A percentile compares a stretch with the other conserved stretches of the same genome.
Conservation (phyloP, 2,113 vertebrate species). For the Solea solea region DNA sequence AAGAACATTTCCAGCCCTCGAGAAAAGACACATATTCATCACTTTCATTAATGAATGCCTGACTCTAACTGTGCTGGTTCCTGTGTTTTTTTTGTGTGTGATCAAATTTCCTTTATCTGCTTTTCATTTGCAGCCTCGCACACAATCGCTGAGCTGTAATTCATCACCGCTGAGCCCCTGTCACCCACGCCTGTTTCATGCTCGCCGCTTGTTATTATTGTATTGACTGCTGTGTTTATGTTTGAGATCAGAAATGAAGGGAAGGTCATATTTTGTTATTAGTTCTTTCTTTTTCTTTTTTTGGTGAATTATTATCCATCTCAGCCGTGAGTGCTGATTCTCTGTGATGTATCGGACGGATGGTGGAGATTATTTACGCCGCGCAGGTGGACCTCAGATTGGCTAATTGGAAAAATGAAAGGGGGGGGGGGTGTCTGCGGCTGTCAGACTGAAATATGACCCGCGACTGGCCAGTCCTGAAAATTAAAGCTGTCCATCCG, state of each 20-base stretch:
- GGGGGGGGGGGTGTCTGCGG: slow-evolving; percentile 17
- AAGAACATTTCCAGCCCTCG: too few relatives aligned
- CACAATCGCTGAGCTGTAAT: background rate
- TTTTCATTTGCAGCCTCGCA: background rate
- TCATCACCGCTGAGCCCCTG: background rate
- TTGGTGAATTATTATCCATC: slow-evolving; percentile 35
- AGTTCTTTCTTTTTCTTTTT: background rate
- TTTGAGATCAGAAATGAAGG: slow-evolving; percentile 16
- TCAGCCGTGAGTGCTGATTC: slow-evolving; percentile 26
- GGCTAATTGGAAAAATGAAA: slow-evolving; percentile 51
- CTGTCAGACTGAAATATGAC: slow-evolving; percentile 57
- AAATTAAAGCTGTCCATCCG: slow-evolving; percentile 59
- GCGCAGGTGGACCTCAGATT: slow-evolving; percentile 40
- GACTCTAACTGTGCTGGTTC: too few relatives aligned
- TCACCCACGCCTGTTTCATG: background rate
- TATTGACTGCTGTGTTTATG: slow-evolving; percentile 1
- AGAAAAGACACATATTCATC: too few relatives aligned
- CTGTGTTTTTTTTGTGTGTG: too few relatives aligned
- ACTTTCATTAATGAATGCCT: too few relatives aligned
- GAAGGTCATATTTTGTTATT: slow-evolving; percentile 7
- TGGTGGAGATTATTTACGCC: slow-evolving; percentile 39
- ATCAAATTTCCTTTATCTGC: background rate
- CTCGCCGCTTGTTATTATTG: background rate
- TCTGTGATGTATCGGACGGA: slow-evolving; percentile 44
- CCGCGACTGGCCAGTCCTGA: slow-evolving; percentile 15